Percentiles rank a stretch among this genome's conserved stretches.
These are phyloP conservation scores for Erpetoichthys calabaricus DNA, from an alignment of 2,797 vertebrate genomes.

Conservation along the genomic window DNA sequence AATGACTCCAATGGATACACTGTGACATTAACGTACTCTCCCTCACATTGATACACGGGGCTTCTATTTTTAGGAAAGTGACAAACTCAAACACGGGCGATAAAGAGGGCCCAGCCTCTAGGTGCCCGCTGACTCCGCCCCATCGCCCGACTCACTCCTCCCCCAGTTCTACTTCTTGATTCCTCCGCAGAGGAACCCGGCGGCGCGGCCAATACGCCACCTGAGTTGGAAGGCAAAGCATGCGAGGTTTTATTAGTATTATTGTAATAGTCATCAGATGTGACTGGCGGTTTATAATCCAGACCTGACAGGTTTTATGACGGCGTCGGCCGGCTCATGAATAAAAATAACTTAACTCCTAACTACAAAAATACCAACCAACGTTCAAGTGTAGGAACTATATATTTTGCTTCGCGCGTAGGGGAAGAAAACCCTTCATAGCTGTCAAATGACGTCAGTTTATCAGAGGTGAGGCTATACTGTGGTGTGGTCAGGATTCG, in stretches of 20 bases:
- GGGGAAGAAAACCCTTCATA: conserved; percentile 13
- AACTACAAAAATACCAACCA: too few species aligned
- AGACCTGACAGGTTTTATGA: too few species aligned
- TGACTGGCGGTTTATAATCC: too few species aligned
- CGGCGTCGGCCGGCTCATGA: too few species aligned
- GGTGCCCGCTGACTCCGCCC: conserved; percentile 55
- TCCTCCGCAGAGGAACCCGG: not conserved
- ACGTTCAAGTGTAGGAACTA: too few species aligned
- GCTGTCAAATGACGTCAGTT: conserved; percentile 18
- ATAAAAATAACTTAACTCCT: too few species aligned
- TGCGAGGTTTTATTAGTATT: too few species aligned
- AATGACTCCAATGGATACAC: conserved; percentile 49
- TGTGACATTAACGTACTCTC: conserved; percentile 49
- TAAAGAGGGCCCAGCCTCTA: conserved; percentile 49
- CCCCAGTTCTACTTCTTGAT: not conserved
- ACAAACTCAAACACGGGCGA: conserved; percentile 45
- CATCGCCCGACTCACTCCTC: conserved; percentile 6
- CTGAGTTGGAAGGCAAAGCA: too few species aligned
- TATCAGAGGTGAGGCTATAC: conserved; percentile 1
- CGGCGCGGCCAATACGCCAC: too few species aligned
- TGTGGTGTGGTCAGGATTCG: too few species aligned
- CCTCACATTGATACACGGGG: conserved; percentile 53
- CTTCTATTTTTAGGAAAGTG: conserved; percentile 70
- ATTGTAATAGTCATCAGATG: too few species aligned
- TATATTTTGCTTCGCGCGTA: conserved; percentile 1